These are phyloP conservation scores for Arrhopalites spinosus DNA, from an alignment of 2,888 invertebrate genomes.

Conservation along the genomic window DNA sequence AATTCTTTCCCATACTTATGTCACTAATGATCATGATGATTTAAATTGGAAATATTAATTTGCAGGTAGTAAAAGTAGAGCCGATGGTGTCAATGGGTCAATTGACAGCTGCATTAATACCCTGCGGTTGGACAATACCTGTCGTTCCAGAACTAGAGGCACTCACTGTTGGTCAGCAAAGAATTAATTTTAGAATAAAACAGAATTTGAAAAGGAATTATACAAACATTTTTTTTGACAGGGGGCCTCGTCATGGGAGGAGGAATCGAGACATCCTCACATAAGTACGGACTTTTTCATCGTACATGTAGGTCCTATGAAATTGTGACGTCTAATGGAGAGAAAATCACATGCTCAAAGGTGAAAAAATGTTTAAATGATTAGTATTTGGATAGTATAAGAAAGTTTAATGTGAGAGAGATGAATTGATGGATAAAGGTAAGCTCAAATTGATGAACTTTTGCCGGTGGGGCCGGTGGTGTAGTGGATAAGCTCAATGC, in stretches of 20 bases:
- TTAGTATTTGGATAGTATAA: no score
- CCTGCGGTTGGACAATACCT: constrained; percentile 75
- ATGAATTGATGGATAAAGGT: no score
- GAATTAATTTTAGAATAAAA: no score
- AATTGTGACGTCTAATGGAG: constrained; percentile 75
- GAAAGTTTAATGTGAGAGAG: no score
- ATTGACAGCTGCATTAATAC: constrained; percentile 71
- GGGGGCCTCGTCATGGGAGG: constrained; percentile 81
- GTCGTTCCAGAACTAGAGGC: constrained; percentile 82
- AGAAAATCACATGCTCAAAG: constrained; percentile 73
- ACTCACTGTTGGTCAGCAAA: constrained; percentile 71
- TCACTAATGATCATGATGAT: no score
- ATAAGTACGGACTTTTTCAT: constrained; percentile 78
- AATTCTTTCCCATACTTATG: no score
- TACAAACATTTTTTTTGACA: constrained; percentile 48
- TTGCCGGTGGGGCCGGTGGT: no score
- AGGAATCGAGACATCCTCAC: constrained; percentile 80
- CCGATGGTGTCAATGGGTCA: constrained; percentile 84
- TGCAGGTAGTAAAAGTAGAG: constrained; percentile 75
- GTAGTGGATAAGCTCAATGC: no score
- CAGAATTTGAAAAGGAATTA: no score
- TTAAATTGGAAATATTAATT: no score
- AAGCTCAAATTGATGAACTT: no score
- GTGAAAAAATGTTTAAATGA: constrained; percentile 60
- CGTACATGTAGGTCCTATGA: constrained; percentile 77